A percentile compares a stretch with the other conserved stretches of the same genome.
phyloP scores from a whole-genome alignment of 2,113 vertebrate genomes.

The Crotalus viridis region DNA sequence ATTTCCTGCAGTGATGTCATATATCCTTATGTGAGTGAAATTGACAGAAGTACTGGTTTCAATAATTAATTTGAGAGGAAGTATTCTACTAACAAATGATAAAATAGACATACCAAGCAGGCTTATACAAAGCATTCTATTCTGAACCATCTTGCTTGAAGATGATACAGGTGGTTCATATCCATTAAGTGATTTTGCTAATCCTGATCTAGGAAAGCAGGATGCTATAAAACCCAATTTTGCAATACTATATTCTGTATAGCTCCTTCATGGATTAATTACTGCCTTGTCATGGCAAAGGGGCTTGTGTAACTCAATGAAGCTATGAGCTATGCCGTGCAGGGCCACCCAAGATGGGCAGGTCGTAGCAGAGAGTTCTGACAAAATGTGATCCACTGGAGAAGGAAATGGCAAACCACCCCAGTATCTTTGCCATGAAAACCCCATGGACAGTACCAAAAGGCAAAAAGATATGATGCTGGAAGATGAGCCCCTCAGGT shows the following conservation, averaged over 20 bases:
- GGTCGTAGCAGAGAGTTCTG: too few relatives aligned
- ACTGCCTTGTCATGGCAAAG: too few relatives aligned
- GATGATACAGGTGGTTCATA: conserved; percentile 65
- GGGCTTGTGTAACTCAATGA: too few relatives aligned
- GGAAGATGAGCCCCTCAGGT: too few relatives aligned
- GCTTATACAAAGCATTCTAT: conserved; percentile 71
- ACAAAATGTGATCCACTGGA: too few relatives aligned
- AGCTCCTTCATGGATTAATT: neutral
- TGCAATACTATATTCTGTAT: conserved; percentile 38
- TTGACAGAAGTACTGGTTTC: conserved; percentile 62
- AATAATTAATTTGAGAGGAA: conserved; percentile 67
- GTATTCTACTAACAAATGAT: conserved; percentile 68
- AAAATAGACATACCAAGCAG: conserved; percentile 71
- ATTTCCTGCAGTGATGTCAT: conserved; percentile 59
- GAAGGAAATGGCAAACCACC: too few relatives aligned
- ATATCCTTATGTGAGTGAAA: conserved; percentile 59
- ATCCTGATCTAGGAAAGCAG: conserved; percentile 47
- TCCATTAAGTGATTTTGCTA: conserved; percentile 63
- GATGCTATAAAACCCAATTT: conserved; percentile 38
- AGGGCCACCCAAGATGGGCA: too few relatives aligned
- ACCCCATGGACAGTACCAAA: too few relatives aligned
- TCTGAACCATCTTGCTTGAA: conserved; percentile 72
- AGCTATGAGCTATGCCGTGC: too few relatives aligned
- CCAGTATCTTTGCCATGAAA: too few relatives aligned
- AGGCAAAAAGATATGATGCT: too few relatives aligned